A percentile compares a stretch with the other conserved stretches of the same genome.
Conservation (phyloP, 2,888 invertebrate species). For the Hemaris fuciformis region DNA sequence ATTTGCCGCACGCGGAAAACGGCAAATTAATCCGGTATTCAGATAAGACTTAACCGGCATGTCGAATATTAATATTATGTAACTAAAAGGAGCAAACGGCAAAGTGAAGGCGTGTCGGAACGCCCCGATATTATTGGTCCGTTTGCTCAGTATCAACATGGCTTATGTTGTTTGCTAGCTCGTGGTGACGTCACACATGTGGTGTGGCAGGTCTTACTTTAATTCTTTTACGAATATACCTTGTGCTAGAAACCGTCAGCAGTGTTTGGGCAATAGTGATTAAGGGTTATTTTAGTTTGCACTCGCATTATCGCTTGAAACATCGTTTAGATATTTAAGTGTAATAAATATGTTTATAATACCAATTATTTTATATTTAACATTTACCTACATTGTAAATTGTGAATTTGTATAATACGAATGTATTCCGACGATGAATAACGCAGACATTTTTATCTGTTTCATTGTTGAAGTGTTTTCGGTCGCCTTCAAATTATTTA, state of each 20-base stretch:
- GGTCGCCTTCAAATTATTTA: no score
- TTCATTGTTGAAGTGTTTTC: no score
- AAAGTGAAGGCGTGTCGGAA: constrained; percentile 41
- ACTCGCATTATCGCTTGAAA: neutral
- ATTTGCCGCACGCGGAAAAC: neutral
- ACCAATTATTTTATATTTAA: neutral
- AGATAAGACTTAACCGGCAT: constrained; percentile 3
- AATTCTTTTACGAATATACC: neutral
- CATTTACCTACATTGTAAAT: no score
- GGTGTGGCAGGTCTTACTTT: neutral
- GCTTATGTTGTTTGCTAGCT: constrained; percentile 1
- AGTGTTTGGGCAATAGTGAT: neutral
- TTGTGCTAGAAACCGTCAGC: neutral
- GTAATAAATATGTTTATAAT: neutral
- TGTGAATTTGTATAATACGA: no score
- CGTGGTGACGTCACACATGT: constrained; percentile 1
- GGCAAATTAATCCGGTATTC: neutral
- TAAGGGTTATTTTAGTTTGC: neutral
- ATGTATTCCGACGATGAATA: no score
- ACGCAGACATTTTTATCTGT: no score
- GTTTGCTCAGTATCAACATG: constrained; percentile 16
- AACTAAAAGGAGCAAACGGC: constrained; percentile 17
- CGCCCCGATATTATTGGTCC: constrained; percentile 37
- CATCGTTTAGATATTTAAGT: neutral
- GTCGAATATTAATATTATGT: constrained; percentile 12